Evolutionary conservation across 1,140 invertebrate species (phyloP).

Genomic region (Drosophila athabasca): DNA sequence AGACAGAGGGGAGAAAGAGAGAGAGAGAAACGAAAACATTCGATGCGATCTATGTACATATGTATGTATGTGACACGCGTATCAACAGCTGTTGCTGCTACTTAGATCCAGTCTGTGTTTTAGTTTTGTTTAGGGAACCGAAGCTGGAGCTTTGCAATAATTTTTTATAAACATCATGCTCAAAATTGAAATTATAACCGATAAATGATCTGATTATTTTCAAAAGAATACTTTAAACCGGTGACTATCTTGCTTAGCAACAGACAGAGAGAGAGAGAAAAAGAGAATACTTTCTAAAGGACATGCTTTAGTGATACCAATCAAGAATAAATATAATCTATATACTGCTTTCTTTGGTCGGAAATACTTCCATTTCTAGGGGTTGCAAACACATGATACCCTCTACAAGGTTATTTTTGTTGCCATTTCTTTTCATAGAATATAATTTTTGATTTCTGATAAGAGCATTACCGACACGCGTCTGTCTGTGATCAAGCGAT

Average conservation of each 20-base stretch:
- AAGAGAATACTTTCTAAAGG: no score
- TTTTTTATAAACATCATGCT: not conserved
- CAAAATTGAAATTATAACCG: no score
- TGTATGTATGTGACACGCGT: slow-evolving; percentile 58
- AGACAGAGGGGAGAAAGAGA: not conserved
- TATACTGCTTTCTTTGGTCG: no score
- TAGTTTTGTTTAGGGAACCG: slow-evolving; percentile 20
- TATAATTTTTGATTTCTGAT: slow-evolving; percentile 66
- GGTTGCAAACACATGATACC: slow-evolving; percentile 6
- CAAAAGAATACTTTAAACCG: no score
- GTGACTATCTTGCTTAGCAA: no score
- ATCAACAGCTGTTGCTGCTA: slow-evolving; percentile 61
- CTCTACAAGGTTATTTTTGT: no score
- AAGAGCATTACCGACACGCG: slow-evolving; percentile 60
- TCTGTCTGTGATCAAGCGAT: slow-evolving; percentile 49
- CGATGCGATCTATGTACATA: slow-evolving; percentile 50
- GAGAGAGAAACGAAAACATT: slow-evolving; percentile 62
- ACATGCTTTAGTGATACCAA: no score
- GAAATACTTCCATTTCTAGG: slow-evolving; percentile 4
- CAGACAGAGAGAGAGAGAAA: no score
- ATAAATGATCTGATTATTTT: no score
- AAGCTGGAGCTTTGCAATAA: not conserved
- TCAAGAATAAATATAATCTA: no score
- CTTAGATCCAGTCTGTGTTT: slow-evolving; percentile 54
- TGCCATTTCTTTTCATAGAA: slow-evolving; percentile 2